A percentile compares a stretch with the other conserved stretches of the same genome.
phyloP scores from a whole-genome alignment of 2,888 invertebrate genomes.

The Bedellia somnulentella region DNA sequence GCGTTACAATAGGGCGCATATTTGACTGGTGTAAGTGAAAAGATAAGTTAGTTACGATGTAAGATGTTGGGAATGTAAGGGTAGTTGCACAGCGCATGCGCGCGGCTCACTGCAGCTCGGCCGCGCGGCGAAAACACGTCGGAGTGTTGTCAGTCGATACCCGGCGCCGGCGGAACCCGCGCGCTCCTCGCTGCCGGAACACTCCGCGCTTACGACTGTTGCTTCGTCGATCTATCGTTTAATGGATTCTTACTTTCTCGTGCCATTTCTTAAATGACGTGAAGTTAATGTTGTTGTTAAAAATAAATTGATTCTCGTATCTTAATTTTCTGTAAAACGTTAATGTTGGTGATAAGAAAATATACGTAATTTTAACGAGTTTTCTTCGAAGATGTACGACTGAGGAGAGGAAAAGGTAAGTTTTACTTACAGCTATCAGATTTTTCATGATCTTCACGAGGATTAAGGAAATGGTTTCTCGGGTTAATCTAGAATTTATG shows the following conservation, averaged over 20 bases:
- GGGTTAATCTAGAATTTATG: conserved; percentile 2
- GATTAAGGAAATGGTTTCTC: no score
- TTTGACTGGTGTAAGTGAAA: no score
- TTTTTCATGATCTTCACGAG: no score
- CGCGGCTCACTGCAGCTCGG: conserved; percentile 36
- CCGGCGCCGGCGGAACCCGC: conserved; percentile 19
- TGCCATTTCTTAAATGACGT: no score
- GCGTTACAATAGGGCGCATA: no score
- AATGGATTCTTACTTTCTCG: no score
- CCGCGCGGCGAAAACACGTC: conserved; percentile 26
- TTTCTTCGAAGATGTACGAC: not conserved
- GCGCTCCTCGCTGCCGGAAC: conserved; percentile 14
- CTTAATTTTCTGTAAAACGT: no score
- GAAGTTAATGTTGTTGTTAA: no score
- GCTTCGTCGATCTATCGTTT: no score
- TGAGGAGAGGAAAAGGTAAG: conserved; percentile 1
- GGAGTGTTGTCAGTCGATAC: conserved; percentile 41
- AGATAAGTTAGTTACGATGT: conserved; percentile 13
- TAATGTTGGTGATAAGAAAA: not conserved
- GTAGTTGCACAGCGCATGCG: conserved; percentile 46
- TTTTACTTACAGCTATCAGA: no score
- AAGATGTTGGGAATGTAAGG: conserved; percentile 25
- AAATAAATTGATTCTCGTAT: no score
- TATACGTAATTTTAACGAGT: conserved; percentile 1
- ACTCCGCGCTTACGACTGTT: not conserved